Conservation (phyloP, 1,140 invertebrate species). For the Chironomus striatipennis region DNA sequence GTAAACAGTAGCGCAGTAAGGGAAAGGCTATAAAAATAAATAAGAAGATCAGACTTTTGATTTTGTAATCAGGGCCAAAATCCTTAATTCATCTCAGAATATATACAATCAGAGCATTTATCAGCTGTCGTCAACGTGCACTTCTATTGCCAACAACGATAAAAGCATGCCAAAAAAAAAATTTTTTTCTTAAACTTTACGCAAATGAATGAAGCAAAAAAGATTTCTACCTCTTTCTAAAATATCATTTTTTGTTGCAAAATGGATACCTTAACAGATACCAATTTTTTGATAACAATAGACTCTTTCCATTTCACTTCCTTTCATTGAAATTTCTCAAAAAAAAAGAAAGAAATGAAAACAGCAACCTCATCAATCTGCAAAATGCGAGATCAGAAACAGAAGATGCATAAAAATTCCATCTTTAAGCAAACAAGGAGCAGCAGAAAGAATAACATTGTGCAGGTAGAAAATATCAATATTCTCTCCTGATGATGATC, state of each 20-base stretch:
- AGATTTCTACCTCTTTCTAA: no score
- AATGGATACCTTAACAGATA: no score
- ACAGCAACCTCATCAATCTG: not conserved
- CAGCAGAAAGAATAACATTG: not conserved
- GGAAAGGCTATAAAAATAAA: no score
- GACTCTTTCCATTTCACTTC: not conserved
- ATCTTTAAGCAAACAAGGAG: constrained; percentile 13
- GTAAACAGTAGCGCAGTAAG: no score
- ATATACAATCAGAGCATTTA: not conserved
- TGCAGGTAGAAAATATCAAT: constrained; percentile 7
- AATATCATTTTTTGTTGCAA: no score
- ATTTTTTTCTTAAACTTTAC: no score
- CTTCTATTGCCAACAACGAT: not conserved
- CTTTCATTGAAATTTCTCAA: not conserved
- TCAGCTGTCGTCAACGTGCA: not conserved
- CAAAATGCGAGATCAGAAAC: not conserved
- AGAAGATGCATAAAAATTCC: constrained; percentile 14
- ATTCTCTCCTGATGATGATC: not conserved
- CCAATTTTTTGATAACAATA: not conserved
- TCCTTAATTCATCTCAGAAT: no score
- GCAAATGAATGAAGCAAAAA: no score
- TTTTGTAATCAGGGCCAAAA: no score
- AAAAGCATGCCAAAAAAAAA: not conserved
- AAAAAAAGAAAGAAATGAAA: not conserved
- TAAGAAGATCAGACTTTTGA: no score